A percentile compares a stretch with the other conserved stretches of the same genome.
These are phyloP conservation scores for Coendou prehensilis DNA, from an alignment of 2,797 vertebrate genomes.

Conservation along the genomic window DNA sequence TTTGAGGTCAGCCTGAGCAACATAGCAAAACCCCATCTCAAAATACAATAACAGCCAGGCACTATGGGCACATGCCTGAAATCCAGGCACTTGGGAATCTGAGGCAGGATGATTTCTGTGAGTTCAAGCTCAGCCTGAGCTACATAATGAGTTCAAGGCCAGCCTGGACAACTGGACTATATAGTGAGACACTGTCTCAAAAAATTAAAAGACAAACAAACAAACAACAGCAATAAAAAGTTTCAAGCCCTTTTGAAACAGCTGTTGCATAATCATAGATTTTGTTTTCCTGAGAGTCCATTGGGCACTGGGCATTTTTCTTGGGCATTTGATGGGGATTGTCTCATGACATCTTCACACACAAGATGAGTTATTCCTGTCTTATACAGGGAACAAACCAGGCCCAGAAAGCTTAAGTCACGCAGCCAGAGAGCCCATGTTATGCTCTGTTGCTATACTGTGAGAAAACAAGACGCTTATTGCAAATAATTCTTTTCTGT, in stretches of 20 bases:
- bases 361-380: background rate
- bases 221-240: background rate
- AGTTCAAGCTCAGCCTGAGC: background rate
- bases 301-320: background rate
- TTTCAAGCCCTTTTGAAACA: background rate
- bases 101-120: background rate
- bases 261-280: background rate
- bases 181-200: background rate
- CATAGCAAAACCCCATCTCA: background rate
- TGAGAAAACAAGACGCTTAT: background rate
- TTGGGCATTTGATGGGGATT: slow-evolving; percentile 10
- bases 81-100: background rate
- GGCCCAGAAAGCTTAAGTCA: background rate
- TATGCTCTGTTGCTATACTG: background rate
- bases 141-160: background rate
- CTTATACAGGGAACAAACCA: background rate
- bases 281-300: background rate
- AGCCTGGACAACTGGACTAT: background rate
- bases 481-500: background rate
- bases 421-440: background rate
- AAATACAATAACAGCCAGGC: background rate
- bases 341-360: background rate
- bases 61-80: background rate
- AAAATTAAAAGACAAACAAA: background rate
- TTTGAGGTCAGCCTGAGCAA: background rate